Conservation (phyloP, 2,888 invertebrate genomes). For the Leptinotarsa juncta region DNA sequence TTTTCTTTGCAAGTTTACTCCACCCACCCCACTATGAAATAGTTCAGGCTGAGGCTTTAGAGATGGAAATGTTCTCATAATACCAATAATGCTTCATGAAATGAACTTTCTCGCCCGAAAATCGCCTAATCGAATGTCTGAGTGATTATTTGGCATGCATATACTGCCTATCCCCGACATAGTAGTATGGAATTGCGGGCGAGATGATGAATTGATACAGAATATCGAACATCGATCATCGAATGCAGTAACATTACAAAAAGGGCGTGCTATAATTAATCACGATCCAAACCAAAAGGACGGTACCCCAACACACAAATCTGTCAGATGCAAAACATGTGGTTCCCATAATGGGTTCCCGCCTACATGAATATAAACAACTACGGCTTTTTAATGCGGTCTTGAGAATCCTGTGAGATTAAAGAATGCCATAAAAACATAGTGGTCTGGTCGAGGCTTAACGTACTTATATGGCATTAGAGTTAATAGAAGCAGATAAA, state of each 20-base stretch:
- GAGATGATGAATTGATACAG: slow-evolving; percentile 52
- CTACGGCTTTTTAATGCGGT: slow-evolving; percentile 52
- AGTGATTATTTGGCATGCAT: not conserved
- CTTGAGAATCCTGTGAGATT: slow-evolving; percentile 48
- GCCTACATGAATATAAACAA: slow-evolving; percentile 51
- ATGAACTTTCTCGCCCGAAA: not conserved
- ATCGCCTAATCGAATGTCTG: not conserved
- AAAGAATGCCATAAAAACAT: slow-evolving; percentile 50
- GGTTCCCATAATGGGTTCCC: slow-evolving; percentile 58
- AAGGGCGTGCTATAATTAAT: slow-evolving; percentile 50
- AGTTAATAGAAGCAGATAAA: slow-evolving; percentile 52
- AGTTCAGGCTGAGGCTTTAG: too few species aligned
- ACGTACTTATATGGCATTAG: slow-evolving; percentile 54
- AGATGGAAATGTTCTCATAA: too few species aligned
- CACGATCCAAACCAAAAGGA: slow-evolving; percentile 37
- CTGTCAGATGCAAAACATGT: slow-evolving; percentile 58
- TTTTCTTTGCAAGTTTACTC: too few species aligned
- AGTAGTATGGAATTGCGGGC: not conserved
- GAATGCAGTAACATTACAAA: slow-evolving; percentile 42
- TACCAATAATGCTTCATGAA: too few species aligned
- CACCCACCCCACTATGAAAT: too few species aligned
- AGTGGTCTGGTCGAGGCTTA: slow-evolving; percentile 47
- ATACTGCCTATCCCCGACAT: slow-evolving; percentile 6
- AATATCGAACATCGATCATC: slow-evolving; percentile 52
- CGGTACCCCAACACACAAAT: slow-evolving; percentile 52